Evolutionary conservation across 2,797 vertebrate genomes (phyloP).

Genomic region (Cossypha heuglini): DNA sequence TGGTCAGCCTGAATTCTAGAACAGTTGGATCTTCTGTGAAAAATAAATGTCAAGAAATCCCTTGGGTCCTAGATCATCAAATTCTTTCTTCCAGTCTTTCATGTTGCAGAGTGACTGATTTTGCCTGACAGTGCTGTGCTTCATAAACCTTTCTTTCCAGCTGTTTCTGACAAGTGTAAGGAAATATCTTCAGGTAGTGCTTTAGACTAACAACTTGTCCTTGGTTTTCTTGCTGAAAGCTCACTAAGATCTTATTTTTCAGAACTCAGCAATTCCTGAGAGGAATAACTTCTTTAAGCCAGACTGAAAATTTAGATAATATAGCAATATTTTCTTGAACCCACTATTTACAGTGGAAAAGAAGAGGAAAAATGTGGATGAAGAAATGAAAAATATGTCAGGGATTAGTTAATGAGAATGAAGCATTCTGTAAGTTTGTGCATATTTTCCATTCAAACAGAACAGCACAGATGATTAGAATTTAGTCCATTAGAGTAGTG

Average conservation of each 20-base stretch:
- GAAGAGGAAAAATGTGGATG: not conserved
- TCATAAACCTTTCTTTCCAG: not conserved
- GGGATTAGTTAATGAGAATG: not conserved
- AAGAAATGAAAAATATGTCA: not conserved
- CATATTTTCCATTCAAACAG: not conserved
- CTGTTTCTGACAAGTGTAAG: not conserved
- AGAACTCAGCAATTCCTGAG: not conserved
- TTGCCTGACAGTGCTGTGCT: not conserved
- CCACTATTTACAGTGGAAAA: not conserved
- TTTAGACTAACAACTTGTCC: not conserved
- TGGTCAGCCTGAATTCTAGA: not conserved
- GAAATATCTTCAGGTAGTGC: not conserved
- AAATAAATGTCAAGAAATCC: not conserved
- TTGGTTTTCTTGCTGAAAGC: not conserved
- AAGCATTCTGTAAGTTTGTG: not conserved
- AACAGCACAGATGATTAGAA: not conserved
- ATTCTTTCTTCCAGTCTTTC: not conserved
- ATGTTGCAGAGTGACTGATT: not conserved
- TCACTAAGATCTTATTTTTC: not conserved
- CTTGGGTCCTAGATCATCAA: not conserved
- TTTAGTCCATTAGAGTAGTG: not conserved
- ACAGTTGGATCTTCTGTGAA: constrained; percentile 1
- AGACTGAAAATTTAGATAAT: not conserved
- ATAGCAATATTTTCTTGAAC: not conserved
- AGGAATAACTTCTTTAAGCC: not conserved